Base-by-base conservation (phyloP, 2,113 vertebrate species). In the Rutilus rutilus region DNA sequence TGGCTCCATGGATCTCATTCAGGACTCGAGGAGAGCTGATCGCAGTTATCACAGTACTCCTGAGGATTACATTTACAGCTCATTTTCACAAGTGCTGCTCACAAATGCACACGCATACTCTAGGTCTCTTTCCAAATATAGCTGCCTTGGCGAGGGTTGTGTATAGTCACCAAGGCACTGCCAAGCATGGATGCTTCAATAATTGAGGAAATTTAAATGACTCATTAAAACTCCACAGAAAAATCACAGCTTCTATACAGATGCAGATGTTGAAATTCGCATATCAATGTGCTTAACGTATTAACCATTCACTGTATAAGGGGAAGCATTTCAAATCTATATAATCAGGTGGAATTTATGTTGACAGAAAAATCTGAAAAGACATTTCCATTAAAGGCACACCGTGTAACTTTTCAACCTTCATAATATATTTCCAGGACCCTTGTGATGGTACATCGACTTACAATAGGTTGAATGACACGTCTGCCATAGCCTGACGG, bases 1-100 rank as follows among this genome's bases (percentile, higher is more conserved):
- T 50, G 19, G 78, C 62, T 47, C 6, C 33, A 78, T n/a, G 67
- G 27, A 62, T 86, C 85, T 73, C 54, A 86, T 60, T 10, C 67
- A 74, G 60, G 21, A 78, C 21, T 5, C 7, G 52, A 62, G 14
- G 19, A 25, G 17, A 60, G 36, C 62, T 33, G 74, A 78, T 54
- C 14, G 8, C 11, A 21, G 39, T 50, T 79, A 65, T 86, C 25
- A 79, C 75, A 0, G 11, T 39, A 36, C 59, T 69, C 75, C 54
- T 27, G 60, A 73, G 75, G 33, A 54, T 64, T 79, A 39, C 62
- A 30, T 60, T 19, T 39, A 78, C 64, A 11, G 77, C 25, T 78
- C 84, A 86, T 85, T 85, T 77, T 45, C 80, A 86, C 60, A 71
- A 76, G 25, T 69, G 73, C 74, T 9, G 42, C 50, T 50, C 39